Conservation (phyloP, 2,888 invertebrate genomes). For the Byasa hedistus region DNA sequence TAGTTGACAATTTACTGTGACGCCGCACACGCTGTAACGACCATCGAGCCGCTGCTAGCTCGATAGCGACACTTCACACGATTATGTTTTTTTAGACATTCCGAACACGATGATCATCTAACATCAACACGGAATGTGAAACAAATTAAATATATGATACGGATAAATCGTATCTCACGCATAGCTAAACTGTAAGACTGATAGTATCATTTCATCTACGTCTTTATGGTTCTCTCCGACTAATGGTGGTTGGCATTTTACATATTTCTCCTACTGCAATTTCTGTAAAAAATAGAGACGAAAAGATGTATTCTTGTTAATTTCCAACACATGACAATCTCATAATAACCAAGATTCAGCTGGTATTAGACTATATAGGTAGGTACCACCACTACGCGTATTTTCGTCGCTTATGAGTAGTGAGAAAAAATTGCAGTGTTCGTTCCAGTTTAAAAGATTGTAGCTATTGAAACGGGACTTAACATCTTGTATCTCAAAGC, state of each 20-base stretch:
- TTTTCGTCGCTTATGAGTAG: constrained; percentile 15
- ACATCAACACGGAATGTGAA: constrained; percentile 20
- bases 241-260: too few species aligned
- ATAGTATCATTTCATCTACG: too few species aligned
- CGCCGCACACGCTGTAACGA: constrained; percentile 14
- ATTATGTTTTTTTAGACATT: constrained; percentile 26
- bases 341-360: too few species aligned
- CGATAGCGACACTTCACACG: not conserved
- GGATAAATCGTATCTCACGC: constrained; percentile 25
- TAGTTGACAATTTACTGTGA: constrained; percentile 18
- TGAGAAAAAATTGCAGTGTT: constrained; percentile 37
- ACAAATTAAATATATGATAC: constrained; percentile 26
- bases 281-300: too few species aligned
- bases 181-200: constrained; percentile 4
- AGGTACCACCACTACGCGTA: not conserved
- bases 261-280: too few species aligned
- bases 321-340: too few species aligned
- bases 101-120: constrained; percentile 7
- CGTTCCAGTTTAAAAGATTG: constrained; percentile 27
- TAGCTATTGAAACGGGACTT: too few species aligned
- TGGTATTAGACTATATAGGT: too few species aligned
- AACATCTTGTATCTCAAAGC: too few species aligned
- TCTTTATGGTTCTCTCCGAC: too few species aligned
- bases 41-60: constrained; percentile 1
- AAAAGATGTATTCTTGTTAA: too few species aligned